These are phyloP conservation scores for Chloroclysta siterata DNA, from an alignment of 2,888 invertebrate genomes.

Conservation along the genomic window DNA sequence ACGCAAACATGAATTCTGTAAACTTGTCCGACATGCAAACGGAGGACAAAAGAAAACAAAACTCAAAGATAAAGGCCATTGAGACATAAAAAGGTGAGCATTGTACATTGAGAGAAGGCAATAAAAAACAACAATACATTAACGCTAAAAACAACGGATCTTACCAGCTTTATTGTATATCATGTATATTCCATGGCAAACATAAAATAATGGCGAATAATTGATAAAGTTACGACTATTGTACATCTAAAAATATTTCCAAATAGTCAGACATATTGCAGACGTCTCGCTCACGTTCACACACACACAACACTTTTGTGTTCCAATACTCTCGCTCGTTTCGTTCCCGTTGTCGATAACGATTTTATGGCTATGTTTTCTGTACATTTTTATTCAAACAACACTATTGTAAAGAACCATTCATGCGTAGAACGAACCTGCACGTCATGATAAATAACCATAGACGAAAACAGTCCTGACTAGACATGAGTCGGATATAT, in stretches of 20 bases:
- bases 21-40: constrained; percentile 73
- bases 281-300: constrained; percentile 77
- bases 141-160: constrained; percentile 46
- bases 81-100: constrained; percentile 81
- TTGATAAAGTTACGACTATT: constrained; percentile 66
- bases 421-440: constrained; percentile 61
- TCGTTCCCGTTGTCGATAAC: constrained; percentile 49
- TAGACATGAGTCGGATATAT: too few relatives aligned
- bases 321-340: constrained; percentile 57
- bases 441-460: constrained; percentile 15
- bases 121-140: constrained; percentile 49
- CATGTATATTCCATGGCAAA: constrained; percentile 75
- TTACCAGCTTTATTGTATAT: constrained; percentile 69
- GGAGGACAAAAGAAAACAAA: constrained; percentile 84
- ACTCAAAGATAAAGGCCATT: constrained; percentile 82
- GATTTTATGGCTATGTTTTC: constrained; percentile 54
- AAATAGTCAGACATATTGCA: constrained; percentile 85
- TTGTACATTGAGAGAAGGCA: constrained; percentile 55
- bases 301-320: constrained; percentile 65
- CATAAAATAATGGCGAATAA: constrained; percentile 57
- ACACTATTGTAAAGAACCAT: constrained; percentile 40
- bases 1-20: constrained; percentile 63
- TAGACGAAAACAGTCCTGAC: constrained; percentile 7
- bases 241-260: constrained; percentile 83
- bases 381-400: constrained; percentile 46